Percentiles rank a stretch among this genome's conserved stretches.
Evolutionary conservation across 2,113 vertebrate species (phyloP).

Genomic region (Mesoclemmys tuberculata): DNA sequence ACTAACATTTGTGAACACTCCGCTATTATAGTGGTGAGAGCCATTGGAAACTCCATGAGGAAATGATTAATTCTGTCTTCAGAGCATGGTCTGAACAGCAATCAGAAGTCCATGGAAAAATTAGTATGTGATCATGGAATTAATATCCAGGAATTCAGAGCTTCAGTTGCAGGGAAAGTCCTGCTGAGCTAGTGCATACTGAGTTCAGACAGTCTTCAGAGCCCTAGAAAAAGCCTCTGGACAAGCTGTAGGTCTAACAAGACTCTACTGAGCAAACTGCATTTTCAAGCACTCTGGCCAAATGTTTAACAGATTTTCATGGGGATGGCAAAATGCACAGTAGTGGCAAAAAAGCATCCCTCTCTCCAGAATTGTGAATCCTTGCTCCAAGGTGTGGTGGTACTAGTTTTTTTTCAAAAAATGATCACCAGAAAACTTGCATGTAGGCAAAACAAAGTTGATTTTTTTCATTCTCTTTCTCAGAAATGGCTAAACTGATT

Average conservation of each 20-base stretch:
- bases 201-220: no score
- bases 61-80: neutral
- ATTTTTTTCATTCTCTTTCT: no score
- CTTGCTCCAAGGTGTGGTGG: neutral
- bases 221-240: neutral
- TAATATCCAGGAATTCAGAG: neutral
- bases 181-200: neutral
- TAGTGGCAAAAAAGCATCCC: neutral
- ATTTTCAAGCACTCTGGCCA: neutral
- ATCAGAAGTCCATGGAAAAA: neutral
- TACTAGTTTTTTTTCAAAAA: neutral
- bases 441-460: neutral
- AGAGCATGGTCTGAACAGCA: neutral
- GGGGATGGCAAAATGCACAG: neutral
- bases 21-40: neutral
- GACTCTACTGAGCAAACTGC: neutral
- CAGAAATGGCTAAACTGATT: no score
- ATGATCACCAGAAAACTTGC: neutral
- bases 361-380: neutral
- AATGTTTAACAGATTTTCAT: neutral
- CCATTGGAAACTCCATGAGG: neutral
- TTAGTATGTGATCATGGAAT: neutral
- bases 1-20: neutral
- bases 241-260: neutral
- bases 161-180: neutral